These are phyloP conservation scores for Aphelinus certus DNA, from an alignment of 1,140 invertebrate genomes.

Conservation along the genomic window DNA sequence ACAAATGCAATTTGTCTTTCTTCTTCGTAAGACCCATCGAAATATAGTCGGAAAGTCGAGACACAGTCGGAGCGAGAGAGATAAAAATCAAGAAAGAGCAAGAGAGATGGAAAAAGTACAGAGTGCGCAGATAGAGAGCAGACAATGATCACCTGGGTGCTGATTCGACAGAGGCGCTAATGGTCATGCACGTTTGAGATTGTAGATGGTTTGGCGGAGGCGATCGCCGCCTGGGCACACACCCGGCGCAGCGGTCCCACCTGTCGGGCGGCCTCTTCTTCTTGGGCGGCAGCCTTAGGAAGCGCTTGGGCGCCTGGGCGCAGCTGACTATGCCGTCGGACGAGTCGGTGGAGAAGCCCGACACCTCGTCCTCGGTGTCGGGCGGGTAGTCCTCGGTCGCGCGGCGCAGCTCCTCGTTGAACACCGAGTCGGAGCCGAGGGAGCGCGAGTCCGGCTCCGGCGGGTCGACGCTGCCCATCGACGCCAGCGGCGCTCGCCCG, in stretches of 20 bases:
- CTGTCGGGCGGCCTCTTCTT: slow-evolving; percentile 56
- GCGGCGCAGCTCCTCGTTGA: slow-evolving; percentile 67
- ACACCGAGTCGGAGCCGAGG: slow-evolving; percentile 78
- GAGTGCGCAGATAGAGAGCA: background rate
- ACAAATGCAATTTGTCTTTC: too few relatives aligned
- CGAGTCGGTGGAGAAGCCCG: slow-evolving; percentile 82
- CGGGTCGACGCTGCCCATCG: slow-evolving; percentile 79
- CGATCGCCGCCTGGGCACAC: slow-evolving; percentile 58
- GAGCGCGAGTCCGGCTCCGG: slow-evolving; percentile 69
- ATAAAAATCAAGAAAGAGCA: background rate
- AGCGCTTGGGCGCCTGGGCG: slow-evolving; percentile 42
- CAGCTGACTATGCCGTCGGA: slow-evolving; percentile 67
- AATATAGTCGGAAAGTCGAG: background rate
- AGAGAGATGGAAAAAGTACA: background rate
- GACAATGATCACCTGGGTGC: slow-evolving; percentile 51
- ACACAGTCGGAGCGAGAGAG: background rate
- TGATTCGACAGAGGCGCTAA: slow-evolving; percentile 61
- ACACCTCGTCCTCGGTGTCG: slow-evolving; percentile 82
- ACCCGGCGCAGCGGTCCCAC: slow-evolving; percentile 60
- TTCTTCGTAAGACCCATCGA: too few relatives aligned
- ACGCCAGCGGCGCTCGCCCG: slow-evolving; percentile 75
- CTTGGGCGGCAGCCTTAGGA: slow-evolving; percentile 59
- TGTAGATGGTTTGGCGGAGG: background rate
- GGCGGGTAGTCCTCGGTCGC: slow-evolving; percentile 66
- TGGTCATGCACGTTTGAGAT: slow-evolving; percentile 55